Evolutionary conservation across 2,113 vertebrate genomes (phyloP).

Genomic region (Scatophagus argus): DNA sequence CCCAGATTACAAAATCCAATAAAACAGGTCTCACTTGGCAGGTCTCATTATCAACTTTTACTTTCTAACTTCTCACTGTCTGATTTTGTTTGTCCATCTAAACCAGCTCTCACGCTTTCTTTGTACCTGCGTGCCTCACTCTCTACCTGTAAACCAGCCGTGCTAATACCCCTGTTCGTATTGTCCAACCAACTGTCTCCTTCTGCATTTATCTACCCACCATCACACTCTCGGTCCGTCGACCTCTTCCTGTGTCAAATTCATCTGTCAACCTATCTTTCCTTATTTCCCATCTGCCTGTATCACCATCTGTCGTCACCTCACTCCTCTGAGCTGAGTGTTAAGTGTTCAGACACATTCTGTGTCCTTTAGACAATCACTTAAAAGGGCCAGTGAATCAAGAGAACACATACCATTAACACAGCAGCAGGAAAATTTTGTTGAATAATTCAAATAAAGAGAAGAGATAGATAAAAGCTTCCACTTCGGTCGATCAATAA

Average conservation of each 20-base stretch:
- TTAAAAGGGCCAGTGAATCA: slow-evolving; percentile 10
- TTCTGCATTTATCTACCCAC: slow-evolving; percentile 28
- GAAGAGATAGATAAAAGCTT: not conserved
- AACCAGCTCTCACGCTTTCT: not conserved
- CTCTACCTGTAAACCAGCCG: slow-evolving; percentile 20
- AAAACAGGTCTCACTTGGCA: slow-evolving; percentile 9
- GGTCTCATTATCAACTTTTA: slow-evolving; percentile 10
- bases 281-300: slow-evolving; percentile 45
- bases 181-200: slow-evolving; percentile 10
- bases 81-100: not conserved
- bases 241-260: slow-evolving; percentile 32
- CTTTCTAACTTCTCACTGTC: slow-evolving; percentile 4
- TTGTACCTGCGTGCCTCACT: not conserved
- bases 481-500: not conserved
- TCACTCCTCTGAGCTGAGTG: slow-evolving; percentile 41
- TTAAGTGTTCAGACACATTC: slow-evolving; percentile 30
- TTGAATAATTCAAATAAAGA: not conserved
- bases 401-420: not conserved
- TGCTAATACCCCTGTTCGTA: slow-evolving; percentile 23
- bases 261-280: slow-evolving; percentile 33
- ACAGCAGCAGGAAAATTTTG: not conserved
- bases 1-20: slow-evolving; percentile 2
- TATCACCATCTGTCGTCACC: slow-evolving; percentile 54
- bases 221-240: slow-evolving; percentile 16
- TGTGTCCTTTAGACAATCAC: slow-evolving; percentile 13